Conservation (phyloP, 1,140 invertebrate genomes). For the Papilio aristodemus region DNA sequence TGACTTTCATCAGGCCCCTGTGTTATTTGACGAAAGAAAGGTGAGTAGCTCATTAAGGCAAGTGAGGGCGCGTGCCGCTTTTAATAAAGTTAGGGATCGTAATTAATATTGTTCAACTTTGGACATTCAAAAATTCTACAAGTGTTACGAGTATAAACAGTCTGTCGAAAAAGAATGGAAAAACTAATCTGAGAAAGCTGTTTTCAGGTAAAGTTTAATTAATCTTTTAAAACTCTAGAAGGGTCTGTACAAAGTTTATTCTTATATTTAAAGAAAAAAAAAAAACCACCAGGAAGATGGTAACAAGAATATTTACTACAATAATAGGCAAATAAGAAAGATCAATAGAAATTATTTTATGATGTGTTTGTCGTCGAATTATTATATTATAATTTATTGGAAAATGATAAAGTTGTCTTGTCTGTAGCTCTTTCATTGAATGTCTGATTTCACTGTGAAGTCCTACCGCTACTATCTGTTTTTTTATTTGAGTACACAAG, state of each 20-base stretch:
- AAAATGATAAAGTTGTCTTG: too few relatives aligned
- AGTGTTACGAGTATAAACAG: conserved; percentile 5
- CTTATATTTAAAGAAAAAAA: background rate
- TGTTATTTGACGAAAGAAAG: conserved; percentile 11
- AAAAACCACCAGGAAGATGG: background rate
- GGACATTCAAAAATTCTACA: conserved; percentile 1
- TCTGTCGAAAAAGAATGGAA: conserved; percentile 1
- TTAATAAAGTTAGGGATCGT: background rate
- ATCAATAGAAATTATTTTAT: too few relatives aligned
- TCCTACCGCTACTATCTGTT: too few relatives aligned
- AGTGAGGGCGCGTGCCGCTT: background rate
- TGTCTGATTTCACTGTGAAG: too few relatives aligned
- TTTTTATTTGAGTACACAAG: background rate
- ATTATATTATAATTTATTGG: too few relatives aligned
- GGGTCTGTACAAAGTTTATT: background rate
- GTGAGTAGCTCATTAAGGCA: background rate
- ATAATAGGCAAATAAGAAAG: too few relatives aligned
- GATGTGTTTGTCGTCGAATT: too few relatives aligned
- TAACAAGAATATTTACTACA: too few relatives aligned
- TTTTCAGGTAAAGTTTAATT: conserved; percentile 19
- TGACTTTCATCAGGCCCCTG: background rate
- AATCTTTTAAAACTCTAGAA: background rate
- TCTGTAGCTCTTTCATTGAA: too few relatives aligned
- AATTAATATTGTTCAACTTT: conserved; percentile 6
- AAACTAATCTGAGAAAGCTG: conserved; percentile 11